Conservation (phyloP, 1,140 invertebrate genomes). For the Propsilocerus akamusi region DNA sequence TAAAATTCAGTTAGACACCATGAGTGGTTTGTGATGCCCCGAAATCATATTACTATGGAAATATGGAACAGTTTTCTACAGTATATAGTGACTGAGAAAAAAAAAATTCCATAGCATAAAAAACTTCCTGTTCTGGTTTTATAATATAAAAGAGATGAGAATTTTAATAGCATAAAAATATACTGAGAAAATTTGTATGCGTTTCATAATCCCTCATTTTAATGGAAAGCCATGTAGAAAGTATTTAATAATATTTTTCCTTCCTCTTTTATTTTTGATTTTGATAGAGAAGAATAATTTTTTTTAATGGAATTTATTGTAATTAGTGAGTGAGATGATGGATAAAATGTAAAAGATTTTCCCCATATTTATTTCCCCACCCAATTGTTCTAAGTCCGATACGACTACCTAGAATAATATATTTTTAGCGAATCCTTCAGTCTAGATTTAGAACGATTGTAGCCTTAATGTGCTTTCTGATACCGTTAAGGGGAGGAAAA, state of each 20-base stretch:
- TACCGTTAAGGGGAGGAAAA: too few species aligned
- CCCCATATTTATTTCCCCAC: slow-evolving; percentile 6
- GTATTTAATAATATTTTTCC: not conserved
- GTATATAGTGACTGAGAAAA: too few species aligned
- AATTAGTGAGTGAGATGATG: too few species aligned
- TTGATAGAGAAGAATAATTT: not conserved
- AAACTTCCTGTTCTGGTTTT: slow-evolving; percentile 2
- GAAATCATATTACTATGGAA: too few species aligned
- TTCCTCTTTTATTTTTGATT: not conserved
- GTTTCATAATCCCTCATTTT: slow-evolving; percentile 3
- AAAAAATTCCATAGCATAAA: not conserved
- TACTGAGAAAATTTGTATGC: not conserved
- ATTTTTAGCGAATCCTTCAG: too few species aligned
- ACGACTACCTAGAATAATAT: not conserved
- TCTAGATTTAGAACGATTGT: too few species aligned
- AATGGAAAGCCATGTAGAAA: slow-evolving; percentile 2
- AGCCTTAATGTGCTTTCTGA: too few species aligned
- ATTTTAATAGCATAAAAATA: not conserved
- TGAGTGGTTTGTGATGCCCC: too few species aligned
- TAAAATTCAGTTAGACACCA: too few species aligned
- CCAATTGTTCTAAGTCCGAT: slow-evolving; percentile 7
- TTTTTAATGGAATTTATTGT: too few species aligned
- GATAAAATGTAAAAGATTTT: too few species aligned
- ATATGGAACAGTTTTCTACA: slow-evolving; percentile 1
- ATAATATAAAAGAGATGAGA: not conserved